Percentiles rank a stretch among this genome's conserved stretches.
phyloP scores from a whole-genome alignment of 1,140 invertebrate species.

The Aricia agestis region DNA sequence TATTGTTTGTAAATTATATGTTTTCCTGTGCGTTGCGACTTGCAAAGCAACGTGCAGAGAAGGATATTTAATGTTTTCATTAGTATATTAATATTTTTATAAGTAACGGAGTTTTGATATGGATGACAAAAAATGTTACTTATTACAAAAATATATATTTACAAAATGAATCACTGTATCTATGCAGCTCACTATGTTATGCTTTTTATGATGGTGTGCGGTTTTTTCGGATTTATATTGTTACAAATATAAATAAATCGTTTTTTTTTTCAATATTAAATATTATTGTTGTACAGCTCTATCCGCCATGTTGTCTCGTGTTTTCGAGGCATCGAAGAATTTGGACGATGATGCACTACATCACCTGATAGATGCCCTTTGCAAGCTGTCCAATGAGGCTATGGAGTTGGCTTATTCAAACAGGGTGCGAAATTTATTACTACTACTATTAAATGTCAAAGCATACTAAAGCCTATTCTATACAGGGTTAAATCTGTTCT shows the following conservation, averaged over 20 bases:
- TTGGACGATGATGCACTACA: conserved; percentile 96
- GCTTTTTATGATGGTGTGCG: background rate
- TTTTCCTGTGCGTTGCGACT: no score
- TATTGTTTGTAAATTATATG: no score
- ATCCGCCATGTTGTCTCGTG: conserved; percentile 92
- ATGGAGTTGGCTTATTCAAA: conserved; percentile 98
- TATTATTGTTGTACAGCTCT: conserved; percentile 76
- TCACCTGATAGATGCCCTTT: conserved; percentile 97
- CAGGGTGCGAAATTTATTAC: conserved; percentile 76
- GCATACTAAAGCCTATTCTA: no score
- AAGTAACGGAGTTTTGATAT: background rate
- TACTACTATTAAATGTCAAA: no score
- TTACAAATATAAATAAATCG: no score
- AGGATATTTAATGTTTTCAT: no score
- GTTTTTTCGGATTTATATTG: background rate
- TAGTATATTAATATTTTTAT: no score
- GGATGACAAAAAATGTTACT: background rate
- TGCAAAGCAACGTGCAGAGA: no score
- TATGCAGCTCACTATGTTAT: background rate
- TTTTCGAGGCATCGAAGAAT: conserved; percentile 96
- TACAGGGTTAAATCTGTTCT: no score
- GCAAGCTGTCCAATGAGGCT: conserved; percentile 96
- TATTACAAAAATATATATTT: background rate
- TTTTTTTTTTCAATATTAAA: no score
- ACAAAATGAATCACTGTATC: background rate